Conservation (phyloP, 2,797 vertebrate species). For the Vespertilio murinus region DNA sequence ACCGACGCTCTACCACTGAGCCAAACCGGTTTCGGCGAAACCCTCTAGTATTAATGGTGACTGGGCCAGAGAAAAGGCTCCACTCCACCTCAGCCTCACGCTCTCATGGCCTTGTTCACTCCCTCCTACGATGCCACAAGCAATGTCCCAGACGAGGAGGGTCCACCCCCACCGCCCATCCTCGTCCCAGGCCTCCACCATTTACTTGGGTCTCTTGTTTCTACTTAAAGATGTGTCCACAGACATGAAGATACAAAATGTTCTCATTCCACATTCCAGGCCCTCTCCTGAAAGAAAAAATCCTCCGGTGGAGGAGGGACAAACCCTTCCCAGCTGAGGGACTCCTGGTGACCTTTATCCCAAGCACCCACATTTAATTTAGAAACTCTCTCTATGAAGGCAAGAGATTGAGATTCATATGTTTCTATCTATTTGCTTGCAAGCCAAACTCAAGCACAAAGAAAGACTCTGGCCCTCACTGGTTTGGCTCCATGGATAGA, state of each 20-base stretch:
- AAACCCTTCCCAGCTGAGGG: neutral
- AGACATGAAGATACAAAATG: neutral
- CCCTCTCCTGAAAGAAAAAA: neutral
- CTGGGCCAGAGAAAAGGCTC: neutral
- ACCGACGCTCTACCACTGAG: no score
- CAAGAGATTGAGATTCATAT: neutral
- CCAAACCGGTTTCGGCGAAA: no score
- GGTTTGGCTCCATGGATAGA: no score
- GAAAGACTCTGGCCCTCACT: neutral
- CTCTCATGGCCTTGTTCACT: neutral
- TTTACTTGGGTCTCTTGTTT: neutral
- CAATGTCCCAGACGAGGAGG: neutral
- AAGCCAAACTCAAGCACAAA: neutral
- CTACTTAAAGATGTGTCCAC: no score
- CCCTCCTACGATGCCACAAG: neutral
- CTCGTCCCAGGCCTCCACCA: accelerated
- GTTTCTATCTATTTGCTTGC: neutral
- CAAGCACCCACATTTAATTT: neutral
- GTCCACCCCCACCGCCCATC: neutral
- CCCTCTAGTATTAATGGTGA: accelerated
- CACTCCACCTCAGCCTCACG: accelerated
- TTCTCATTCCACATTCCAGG: neutral
- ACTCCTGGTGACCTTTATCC: neutral
- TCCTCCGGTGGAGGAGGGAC: no score
- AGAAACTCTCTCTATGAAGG: neutral